Base-by-base conservation (phyloP, 37 sponge, comb jelly and placozoan genomes). In the Axinella damicornis region DNA sequence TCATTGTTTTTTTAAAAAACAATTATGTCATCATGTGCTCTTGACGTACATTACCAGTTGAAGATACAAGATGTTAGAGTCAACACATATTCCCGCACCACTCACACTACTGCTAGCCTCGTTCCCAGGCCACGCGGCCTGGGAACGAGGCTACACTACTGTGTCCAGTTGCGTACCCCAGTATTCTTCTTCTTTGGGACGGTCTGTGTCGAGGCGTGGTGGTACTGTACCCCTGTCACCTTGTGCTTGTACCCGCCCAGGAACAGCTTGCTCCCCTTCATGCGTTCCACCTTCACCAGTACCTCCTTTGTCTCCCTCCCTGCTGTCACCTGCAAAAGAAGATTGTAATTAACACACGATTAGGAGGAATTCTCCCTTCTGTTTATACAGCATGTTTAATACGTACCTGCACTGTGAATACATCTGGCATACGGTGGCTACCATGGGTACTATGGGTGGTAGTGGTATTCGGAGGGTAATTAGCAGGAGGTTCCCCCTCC, bases 201-300 rank as follows among this genome's bases (percentile, higher is more conserved):
- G 9, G 82, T 81, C 69, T 94, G 95, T 17, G 83, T 79, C 1
- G 88, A 69, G 21, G 92, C 90, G 53, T 98, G 71, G 71, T 96
- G 96, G 87, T 92, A 98, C 78, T 98, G 96, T 28, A 83, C 62
- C 0, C 88, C 98, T 16, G 90, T 87, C 27, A 57, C 0, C 57
- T 34, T 27, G 32, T 69, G 70, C 41, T 59, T 41, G 35, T 81
- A 81, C 18, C 82, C 82, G 31, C 78, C 78, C 21, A 77, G 78
- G 46, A 77, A 77, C 17, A 41, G 78, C 40, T 77, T 77, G 38
- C 34, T 35, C 37, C 16, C 27, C 27, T 37, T 18, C 20, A 21
- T 11, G 39, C 41, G 60, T 25, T 61, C 64, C 4, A 75, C 21
- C 19, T 28, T 75, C 14, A 75, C 35, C 4, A 56, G 76, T 2